Evolutionary conservation across 2,888 invertebrate species (phyloP).

Genomic region (Drosophila fungiperda): DNA sequence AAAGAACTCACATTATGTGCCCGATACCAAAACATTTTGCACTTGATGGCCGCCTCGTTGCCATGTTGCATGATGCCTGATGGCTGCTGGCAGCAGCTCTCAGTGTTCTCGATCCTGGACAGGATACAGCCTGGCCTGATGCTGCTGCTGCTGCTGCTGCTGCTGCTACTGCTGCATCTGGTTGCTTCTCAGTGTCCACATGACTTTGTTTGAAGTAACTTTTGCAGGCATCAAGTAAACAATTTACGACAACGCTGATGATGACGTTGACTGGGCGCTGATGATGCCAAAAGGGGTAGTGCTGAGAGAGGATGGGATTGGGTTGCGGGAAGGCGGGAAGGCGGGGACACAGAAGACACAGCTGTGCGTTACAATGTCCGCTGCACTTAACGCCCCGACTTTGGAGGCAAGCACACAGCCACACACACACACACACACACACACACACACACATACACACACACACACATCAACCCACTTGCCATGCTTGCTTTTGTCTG

Average conservation of each 20-base stretch:
- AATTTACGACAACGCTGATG: slow-evolving; percentile 78
- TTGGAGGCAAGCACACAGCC: background rate
- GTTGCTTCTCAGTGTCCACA: slow-evolving; percentile 65
- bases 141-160: slow-evolving; percentile 15
- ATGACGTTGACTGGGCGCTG: slow-evolving; percentile 70
- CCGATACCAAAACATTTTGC: slow-evolving; percentile 61
- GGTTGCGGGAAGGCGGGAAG: background rate
- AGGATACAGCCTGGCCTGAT: slow-evolving; percentile 7
- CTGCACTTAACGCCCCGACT: slow-evolving; percentile 64
- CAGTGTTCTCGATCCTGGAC: slow-evolving; percentile 1
- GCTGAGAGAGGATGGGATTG: background rate
- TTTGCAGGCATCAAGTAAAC: slow-evolving; percentile 78
- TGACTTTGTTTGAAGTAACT: slow-evolving; percentile 80
- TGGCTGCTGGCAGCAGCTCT: slow-evolving; percentile 21
- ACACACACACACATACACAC: slow-evolving; percentile 17
- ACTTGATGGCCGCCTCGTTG: slow-evolving; percentile 57
- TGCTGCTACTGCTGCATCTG: slow-evolving; percentile 19
- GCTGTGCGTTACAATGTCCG: slow-evolving; percentile 64
- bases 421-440: background rate
- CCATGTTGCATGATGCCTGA: slow-evolving; percentile 33
- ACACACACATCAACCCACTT: slow-evolving; percentile 31
- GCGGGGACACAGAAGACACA: slow-evolving; percentile 32
- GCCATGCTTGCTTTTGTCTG: slow-evolving; percentile 53
- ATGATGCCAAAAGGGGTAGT: slow-evolving; percentile 33
- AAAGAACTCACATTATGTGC: slow-evolving; percentile 76